These are phyloP conservation scores for Hypercompe scribonia DNA, from an alignment of 2,888 invertebrate species.

Conservation along the genomic window DNA sequence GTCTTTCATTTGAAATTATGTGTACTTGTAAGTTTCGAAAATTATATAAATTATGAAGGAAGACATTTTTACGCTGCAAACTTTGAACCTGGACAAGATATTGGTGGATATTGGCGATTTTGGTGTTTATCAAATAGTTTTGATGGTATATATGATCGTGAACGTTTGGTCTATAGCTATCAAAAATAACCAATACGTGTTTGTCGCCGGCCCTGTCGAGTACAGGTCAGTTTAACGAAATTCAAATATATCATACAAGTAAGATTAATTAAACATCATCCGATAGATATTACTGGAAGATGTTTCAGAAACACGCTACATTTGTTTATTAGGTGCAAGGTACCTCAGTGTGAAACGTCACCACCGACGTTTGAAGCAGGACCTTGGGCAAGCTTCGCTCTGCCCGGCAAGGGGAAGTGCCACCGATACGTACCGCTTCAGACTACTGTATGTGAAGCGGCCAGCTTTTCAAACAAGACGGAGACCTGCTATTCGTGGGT, in stretches of 20 bases:
- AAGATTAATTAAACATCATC: not conserved
- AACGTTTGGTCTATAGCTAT: slow-evolving; percentile 1
- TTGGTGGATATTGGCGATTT: not conserved
- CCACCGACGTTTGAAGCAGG: slow-evolving; percentile 1
- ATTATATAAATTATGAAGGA: not conserved
- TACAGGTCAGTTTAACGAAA: slow-evolving; percentile 4
- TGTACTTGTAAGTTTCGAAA: not conserved
- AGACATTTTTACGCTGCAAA: not conserved
- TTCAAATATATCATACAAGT: not conserved
- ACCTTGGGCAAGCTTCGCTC: slow-evolving; percentile 3
- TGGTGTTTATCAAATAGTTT: not conserved
- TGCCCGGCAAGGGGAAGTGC: not conserved
- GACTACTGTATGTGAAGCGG: not conserved
- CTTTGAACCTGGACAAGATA: slow-evolving; percentile 4
- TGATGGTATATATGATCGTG: slow-evolving; percentile 1
- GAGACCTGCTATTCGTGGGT: slow-evolving; percentile 7
- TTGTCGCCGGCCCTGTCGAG: slow-evolving; percentile 2
- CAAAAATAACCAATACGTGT: slow-evolving; percentile 13
- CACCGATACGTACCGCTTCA: not conserved
- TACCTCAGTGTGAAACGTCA: slow-evolving; percentile 8
- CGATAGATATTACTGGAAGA: not conserved
- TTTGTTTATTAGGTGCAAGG: slow-evolving; percentile 8
- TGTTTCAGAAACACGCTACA: not conserved
- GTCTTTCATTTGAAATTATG: not conserved
- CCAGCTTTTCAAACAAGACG: slow-evolving; percentile 8